Percentiles rank a stretch among this genome's conserved stretches.
Evolutionary conservation across 2,113 vertebrate genomes (phyloP).

Genomic region (Alces alces): DNA sequence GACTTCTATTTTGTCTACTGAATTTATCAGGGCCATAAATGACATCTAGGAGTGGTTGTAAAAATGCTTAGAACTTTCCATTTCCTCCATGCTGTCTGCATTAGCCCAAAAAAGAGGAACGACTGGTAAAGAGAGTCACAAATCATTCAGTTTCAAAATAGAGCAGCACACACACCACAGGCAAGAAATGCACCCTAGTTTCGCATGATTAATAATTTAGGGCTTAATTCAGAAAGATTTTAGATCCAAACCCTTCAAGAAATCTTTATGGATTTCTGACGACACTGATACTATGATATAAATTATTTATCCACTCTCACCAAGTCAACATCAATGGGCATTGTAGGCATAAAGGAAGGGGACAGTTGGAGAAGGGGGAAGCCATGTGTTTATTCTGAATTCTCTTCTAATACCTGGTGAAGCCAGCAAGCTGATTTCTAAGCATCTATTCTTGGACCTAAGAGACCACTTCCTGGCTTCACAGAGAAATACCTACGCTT

Average conservation of each 20-base stretch:
- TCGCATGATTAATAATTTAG: neutral
- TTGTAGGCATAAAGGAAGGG: neutral
- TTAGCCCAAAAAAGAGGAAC: constrained; percentile 28
- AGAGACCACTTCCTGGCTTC: neutral
- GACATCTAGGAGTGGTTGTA: neutral
- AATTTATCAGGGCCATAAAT: neutral
- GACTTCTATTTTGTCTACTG: neutral
- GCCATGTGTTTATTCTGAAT: neutral
- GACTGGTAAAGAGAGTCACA: neutral
- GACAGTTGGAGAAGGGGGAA: neutral
- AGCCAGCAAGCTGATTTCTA: neutral
- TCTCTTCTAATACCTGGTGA: neutral
- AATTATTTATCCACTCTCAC: neutral
- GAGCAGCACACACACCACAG: neutral
- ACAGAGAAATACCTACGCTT: neutral
- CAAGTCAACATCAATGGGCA: neutral
- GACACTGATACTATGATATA: neutral
- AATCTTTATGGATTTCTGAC: neutral
- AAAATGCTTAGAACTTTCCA: neutral
- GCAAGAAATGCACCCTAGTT: neutral
- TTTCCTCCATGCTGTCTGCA: neutral
- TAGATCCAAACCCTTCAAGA: neutral
- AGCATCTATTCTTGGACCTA: neutral
- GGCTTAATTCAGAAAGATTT: constrained; percentile 1
- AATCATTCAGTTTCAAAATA: constrained; percentile 32